Conservation (phyloP, 2,888 invertebrate species). For the Macaria liturata region DNA sequence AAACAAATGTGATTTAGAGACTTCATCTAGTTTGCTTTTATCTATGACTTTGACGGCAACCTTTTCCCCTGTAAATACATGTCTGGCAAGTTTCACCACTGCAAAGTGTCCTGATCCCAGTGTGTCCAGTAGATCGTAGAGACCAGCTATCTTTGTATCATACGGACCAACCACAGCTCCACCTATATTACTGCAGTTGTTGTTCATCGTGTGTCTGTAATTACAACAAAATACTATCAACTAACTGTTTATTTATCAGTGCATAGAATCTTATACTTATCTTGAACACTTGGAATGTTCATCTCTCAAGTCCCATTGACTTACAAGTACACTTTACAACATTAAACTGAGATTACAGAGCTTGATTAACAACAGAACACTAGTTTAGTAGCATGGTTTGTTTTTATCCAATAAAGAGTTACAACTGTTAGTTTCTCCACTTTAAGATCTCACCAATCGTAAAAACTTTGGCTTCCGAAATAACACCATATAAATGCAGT, state of each 20-base stretch:
- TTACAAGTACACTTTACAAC: no score
- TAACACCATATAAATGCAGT: conserved; percentile 1
- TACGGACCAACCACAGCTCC: conserved; percentile 80
- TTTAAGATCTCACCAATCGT: no score
- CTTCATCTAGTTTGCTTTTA: conserved; percentile 98
- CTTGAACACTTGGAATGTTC: no score
- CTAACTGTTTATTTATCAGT: no score
- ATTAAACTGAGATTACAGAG: no score
- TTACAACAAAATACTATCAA: neutral
- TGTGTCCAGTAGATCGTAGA: conserved; percentile 98
- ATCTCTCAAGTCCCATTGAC: no score
- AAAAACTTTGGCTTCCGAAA: neutral
- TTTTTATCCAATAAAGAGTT: neutral
- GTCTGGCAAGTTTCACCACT: conserved; percentile 97
- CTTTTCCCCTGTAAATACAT: conserved; percentile 99
- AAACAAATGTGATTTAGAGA: conserved; percentile 97
- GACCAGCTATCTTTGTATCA: conserved; percentile 96
- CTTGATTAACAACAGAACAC: neutral
- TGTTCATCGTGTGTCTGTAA: conserved; percentile 57
- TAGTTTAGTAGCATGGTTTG: neutral
- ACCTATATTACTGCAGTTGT: conserved; percentile 66
- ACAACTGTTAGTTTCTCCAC: no score
- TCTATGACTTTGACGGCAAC: conserved; percentile 99
- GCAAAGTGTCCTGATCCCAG: conserved; percentile 99
- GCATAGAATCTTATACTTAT: no score